phyloP scores from a whole-genome alignment of 2,888 invertebrate species.

The Tupiocoris notatus region DNA sequence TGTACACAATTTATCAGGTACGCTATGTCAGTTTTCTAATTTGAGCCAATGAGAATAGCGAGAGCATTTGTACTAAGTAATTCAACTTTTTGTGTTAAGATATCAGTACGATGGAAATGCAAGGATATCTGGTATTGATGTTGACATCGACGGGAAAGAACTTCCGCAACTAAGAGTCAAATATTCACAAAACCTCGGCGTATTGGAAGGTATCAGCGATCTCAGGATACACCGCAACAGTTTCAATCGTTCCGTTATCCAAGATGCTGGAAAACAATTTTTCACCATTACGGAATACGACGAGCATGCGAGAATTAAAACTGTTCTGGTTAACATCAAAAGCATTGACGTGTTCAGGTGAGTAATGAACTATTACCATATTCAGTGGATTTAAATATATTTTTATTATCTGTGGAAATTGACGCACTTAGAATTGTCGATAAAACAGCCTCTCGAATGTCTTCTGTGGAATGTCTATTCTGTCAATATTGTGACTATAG shows the following conservation, averaged over 20 bases:
- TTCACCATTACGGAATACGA: slow-evolving; percentile 88
- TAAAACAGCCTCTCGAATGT: too few species aligned
- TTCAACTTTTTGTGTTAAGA: slow-evolving; percentile 61
- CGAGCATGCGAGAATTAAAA: slow-evolving; percentile 78
- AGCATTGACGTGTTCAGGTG: slow-evolving; percentile 70
- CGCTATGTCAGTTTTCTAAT: neutral
- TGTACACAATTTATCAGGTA: neutral
- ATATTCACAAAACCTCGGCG: slow-evolving; percentile 86
- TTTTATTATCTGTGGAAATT: too few species aligned
- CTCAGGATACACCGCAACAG: slow-evolving; percentile 80
- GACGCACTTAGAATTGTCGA: too few species aligned
- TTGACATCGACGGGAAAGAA: slow-evolving; percentile 84
- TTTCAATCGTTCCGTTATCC: slow-evolving; percentile 85
- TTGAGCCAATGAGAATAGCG: neutral
- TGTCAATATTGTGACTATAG: too few species aligned
- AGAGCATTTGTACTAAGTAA: too few species aligned
- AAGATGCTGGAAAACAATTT: slow-evolving; percentile 86
- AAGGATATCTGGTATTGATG: slow-evolving; percentile 80
- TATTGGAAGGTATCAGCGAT: slow-evolving; percentile 82
- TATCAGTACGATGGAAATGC: slow-evolving; percentile 94
- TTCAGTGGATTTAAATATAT: too few species aligned
- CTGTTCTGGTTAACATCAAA: slow-evolving; percentile 79
- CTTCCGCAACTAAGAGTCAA: slow-evolving; percentile 77
- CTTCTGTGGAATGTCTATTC: too few species aligned
- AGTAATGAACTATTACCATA: too few species aligned